Conservation (phyloP, 92 coral and sea anemone genomes). For the Pocillopora meandrina region DNA sequence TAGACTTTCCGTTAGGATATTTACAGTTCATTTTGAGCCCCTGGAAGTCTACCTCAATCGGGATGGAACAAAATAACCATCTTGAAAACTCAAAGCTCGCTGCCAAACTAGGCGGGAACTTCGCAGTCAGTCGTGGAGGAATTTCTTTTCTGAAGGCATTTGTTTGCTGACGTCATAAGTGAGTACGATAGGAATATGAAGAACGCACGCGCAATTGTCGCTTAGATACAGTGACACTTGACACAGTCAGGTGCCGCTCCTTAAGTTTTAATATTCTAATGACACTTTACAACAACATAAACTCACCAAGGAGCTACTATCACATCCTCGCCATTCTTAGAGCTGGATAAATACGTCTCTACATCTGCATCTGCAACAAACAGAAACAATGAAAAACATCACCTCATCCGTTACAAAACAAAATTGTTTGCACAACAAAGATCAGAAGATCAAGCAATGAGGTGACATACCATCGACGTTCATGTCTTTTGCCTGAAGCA, state of each 20-base stretch:
- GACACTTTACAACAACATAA: too few relatives aligned
- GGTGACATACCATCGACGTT: background rate
- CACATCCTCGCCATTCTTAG: slow-evolving; percentile 10
- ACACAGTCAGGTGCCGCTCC: background rate
- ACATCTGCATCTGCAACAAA: background rate
- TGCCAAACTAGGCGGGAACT: too few relatives aligned
- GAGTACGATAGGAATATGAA: too few relatives aligned
- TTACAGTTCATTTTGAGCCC: too few relatives aligned
- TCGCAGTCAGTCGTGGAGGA: too few relatives aligned
- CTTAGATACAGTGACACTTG: background rate
- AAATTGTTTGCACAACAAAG: background rate
- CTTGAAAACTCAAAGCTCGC: too few relatives aligned
- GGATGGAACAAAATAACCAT: too few relatives aligned
- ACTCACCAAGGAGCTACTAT: slow-evolving; percentile 69
- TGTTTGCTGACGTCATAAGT: too few relatives aligned
- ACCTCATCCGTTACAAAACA: background rate
- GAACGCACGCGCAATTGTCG: too few relatives aligned
- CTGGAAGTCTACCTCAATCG: too few relatives aligned
- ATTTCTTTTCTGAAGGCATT: too few relatives aligned
- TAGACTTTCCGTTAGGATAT: too few relatives aligned
- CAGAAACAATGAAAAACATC: background rate
- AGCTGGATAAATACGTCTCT: background rate
- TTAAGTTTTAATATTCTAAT: background rate
- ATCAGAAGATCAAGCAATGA: background rate
- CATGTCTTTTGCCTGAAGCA: background rate